Percentiles rank a stretch among this genome's conserved stretches.
Evolutionary conservation across 2,113 vertebrate genomes (phyloP).

Genomic region (Zosterops japonicus): DNA sequence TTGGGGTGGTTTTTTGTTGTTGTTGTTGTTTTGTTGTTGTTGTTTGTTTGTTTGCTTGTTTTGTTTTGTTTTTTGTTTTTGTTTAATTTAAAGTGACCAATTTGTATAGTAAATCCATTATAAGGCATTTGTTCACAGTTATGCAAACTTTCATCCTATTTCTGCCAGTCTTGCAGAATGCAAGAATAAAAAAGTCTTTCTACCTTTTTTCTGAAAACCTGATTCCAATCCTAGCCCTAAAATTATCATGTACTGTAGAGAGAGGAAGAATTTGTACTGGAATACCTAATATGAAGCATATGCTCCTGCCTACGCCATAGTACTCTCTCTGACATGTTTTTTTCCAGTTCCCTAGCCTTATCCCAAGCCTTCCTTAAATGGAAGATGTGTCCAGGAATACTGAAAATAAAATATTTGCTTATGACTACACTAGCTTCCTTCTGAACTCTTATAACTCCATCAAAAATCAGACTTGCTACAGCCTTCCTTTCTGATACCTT

Average conservation of each 20-base stretch:
- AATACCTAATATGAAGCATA: conserved; percentile 64
- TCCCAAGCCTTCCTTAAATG: conserved; percentile 26
- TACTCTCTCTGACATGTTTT: conserved; percentile 47
- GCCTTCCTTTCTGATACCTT: background rate
- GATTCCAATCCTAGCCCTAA: conserved; percentile 31
- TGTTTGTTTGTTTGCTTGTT: background rate
- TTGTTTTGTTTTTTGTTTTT: no score
- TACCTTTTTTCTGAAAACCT: conserved; percentile 41
- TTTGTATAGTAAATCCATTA: background rate
- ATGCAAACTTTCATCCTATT: background rate
- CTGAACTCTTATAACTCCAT: background rate
- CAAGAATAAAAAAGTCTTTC: conserved; percentile 20
- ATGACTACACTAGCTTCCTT: background rate
- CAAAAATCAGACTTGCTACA: background rate
- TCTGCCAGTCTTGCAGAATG: background rate
- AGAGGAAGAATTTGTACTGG: conserved; percentile 39
- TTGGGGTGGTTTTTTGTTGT: no score
- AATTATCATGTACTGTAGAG: conserved; percentile 45
- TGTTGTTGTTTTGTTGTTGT: no score
- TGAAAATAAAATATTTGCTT: conserved; percentile 48
- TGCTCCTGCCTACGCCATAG: conserved; percentile 42
- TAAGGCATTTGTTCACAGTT: background rate
- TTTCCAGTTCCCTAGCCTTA: conserved; percentile 37
- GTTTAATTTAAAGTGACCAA: background rate
- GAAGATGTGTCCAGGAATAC: conserved; percentile 29